These are phyloP conservation scores for Dicranocentrus wangi DNA, from an alignment of 2,888 invertebrate species.

Conservation along the genomic window DNA sequence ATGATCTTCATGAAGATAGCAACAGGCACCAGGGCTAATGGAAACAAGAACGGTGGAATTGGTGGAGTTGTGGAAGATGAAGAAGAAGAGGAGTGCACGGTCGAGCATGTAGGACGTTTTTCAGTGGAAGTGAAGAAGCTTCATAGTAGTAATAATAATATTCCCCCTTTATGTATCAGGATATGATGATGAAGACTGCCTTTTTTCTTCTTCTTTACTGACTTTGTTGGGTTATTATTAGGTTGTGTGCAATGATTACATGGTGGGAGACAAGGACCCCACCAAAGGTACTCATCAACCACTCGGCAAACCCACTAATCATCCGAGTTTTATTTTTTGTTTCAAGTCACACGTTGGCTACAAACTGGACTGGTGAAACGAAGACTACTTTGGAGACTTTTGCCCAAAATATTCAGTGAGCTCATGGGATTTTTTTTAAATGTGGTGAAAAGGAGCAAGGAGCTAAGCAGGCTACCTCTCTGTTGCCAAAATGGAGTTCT, in stretches of 20 bases:
- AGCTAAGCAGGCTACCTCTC: too few relatives aligned
- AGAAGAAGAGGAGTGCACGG: neutral
- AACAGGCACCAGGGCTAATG: slow-evolving; percentile 56
- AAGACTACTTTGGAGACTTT: too few relatives aligned
- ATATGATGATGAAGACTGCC: slow-evolving; percentile 22
- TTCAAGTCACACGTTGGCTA: neutral
- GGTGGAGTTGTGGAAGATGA: slow-evolving; percentile 17
- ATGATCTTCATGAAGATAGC: slow-evolving; percentile 61
- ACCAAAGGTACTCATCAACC: slow-evolving; percentile 62
- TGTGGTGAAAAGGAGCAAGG: too few relatives aligned
- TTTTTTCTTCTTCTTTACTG: slow-evolving; percentile 8
- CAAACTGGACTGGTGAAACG: too few relatives aligned
- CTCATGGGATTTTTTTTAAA: too few relatives aligned
- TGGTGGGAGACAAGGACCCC: slow-evolving; percentile 51
- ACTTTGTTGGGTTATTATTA: slow-evolving; percentile 46
- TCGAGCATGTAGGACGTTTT: too few relatives aligned
- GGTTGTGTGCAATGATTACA: slow-evolving; percentile 57
- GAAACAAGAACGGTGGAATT: slow-evolving; percentile 42
- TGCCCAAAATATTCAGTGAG: too few relatives aligned
- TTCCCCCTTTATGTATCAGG: neutral
- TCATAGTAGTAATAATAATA: slow-evolving; percentile 3
- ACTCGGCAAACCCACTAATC: slow-evolving; percentile 59
- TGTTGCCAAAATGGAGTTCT: too few relatives aligned
- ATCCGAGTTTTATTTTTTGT: slow-evolving; percentile 37
- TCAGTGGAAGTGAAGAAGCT: slow-evolving; percentile 28